Conservation (phyloP, 2,113 vertebrate genomes). For the Amblyornis subalaris region DNA sequence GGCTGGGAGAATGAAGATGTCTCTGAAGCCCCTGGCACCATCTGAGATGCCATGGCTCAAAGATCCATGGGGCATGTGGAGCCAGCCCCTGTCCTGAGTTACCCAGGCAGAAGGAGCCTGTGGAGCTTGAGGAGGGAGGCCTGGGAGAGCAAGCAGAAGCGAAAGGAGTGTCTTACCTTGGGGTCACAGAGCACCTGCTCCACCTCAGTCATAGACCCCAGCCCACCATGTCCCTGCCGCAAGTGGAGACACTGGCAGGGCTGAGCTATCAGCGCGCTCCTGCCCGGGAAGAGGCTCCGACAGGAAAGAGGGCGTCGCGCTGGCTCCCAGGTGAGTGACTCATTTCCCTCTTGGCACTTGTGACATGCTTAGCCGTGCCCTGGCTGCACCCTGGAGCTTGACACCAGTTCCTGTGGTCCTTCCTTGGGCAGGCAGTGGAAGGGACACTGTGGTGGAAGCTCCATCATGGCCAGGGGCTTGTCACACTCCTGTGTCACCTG, state of each 20-base stretch:
- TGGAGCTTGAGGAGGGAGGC: not conserved
- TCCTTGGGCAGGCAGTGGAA: rapidly evolving
- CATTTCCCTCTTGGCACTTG: slow-evolving; percentile 40
- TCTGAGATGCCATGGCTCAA: not conserved
- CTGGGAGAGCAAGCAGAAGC: not conserved
- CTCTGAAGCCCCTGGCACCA: not conserved
- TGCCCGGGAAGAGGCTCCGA: not conserved
- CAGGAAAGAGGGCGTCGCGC: not conserved
- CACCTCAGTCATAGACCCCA: not conserved
- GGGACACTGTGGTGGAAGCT: rapidly evolving
- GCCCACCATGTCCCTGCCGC: rapidly evolving
- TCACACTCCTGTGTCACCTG: rapidly evolving
- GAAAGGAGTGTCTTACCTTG: slow-evolving; percentile 1
- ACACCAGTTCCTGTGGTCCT: not conserved
- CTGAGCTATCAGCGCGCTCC: rapidly evolving
- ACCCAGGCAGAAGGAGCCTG: not conserved
- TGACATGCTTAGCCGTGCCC: not conserved
- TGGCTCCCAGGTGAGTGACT: slow-evolving; percentile 24
- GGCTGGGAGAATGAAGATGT: rapidly evolving
- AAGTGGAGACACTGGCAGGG: rapidly evolving
- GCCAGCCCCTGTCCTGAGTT: rapidly evolving
- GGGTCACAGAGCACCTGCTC: not conserved
- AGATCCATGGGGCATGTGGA: rapidly evolving
- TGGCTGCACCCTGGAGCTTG: not conserved
- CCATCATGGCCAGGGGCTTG: not conserved